Evolutionary conservation across 2,797 vertebrate genomes (phyloP), one percentile per base, ranked within the genome.

Genomic region (Chrysolophus pictus): DNA sequence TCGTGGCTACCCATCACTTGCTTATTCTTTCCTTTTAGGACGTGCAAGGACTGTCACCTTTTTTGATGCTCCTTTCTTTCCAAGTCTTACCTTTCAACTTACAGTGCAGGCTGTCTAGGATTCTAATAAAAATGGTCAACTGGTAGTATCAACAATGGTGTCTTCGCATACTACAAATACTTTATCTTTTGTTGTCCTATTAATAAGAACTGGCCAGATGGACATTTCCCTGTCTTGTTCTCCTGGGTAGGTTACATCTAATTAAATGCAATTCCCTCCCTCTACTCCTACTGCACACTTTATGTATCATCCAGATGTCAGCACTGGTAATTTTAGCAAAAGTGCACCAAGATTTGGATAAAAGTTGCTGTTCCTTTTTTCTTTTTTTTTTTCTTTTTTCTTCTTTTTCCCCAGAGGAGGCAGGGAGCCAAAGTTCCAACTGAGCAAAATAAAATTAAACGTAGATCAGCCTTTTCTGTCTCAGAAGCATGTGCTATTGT

Each of bases 201-300:
- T 96, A 97, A 51, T 78, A 91, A 92, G 65, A 95, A 95, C 33
- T 95, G 96, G 96, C 95, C 97, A 96, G 93, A 97, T 96, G 93
- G 94, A 96, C 74, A 93, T 67, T 77, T 71, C 78, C 82, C 90
- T 63, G 31, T 67, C 56, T 92, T 87, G 92, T 83, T 88, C 89
- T 97, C 89, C 63, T 81, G 79, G 68, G 70, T 92, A 96, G 84
- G 81, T 86, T 96, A 94, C 78, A 95, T 79, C 93, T 94, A 97
- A 97, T 97, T 96, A 96, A 97, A 97, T 96, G 94, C 93, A 93
- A 92, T 93, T 97, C 73, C 26, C 35, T 96, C 95, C 91, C 97
- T 91, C 82, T 74, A 33, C 14, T 71, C 70, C 83, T 74, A 55
- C 62, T 84, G 92, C 71, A 16, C 81, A 69, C 73, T 95, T 95